Percentiles rank a stretch among this genome's conserved stretches.
These are phyloP conservation scores for Ferrisia virgata DNA, from an alignment of 2,888 invertebrate genomes.

Conservation along the genomic window DNA sequence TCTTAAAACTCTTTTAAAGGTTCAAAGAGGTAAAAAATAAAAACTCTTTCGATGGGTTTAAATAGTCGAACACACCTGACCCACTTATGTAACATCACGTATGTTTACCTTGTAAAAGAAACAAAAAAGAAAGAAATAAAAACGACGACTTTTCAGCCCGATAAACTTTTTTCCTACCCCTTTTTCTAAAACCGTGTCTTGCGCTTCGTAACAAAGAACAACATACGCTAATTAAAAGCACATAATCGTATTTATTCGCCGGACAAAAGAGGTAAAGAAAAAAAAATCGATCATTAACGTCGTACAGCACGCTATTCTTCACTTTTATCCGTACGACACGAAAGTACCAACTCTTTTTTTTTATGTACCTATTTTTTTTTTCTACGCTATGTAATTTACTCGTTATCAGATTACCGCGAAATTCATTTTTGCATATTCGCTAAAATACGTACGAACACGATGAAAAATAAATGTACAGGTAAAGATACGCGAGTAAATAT, in stretches of 20 bases:
- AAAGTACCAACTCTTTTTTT: too few relatives aligned
- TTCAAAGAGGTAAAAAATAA: constrained; percentile 8
- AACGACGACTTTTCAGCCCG: neutral
- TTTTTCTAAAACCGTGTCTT: neutral
- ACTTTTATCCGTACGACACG: too few relatives aligned
- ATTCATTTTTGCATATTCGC: neutral
- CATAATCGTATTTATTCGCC: constrained; percentile 13
- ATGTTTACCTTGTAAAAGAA: neutral
- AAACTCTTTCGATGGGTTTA: neutral
- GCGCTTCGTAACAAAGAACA: neutral
- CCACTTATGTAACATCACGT: constrained; percentile 11
- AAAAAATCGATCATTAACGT: constrained; percentile 6
- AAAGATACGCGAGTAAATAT: neutral
- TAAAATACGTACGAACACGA: too few relatives aligned
- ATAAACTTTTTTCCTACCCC: neutral
- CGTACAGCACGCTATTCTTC: constrained; percentile 13
- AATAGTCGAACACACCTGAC: constrained; percentile 2
- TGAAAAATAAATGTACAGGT: neutral
- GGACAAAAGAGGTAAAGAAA: neutral
- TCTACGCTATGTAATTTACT: neutral
- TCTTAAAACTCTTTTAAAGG: neutral
- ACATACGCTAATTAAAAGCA: constrained; percentile 24
- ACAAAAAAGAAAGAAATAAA: neutral
- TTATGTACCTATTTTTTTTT: neutral
- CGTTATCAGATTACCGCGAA: constrained; percentile 13